Evolutionary conservation across 2,888 invertebrate species (phyloP).

Genomic region (Rhopalosiphum nymphaeae): DNA sequence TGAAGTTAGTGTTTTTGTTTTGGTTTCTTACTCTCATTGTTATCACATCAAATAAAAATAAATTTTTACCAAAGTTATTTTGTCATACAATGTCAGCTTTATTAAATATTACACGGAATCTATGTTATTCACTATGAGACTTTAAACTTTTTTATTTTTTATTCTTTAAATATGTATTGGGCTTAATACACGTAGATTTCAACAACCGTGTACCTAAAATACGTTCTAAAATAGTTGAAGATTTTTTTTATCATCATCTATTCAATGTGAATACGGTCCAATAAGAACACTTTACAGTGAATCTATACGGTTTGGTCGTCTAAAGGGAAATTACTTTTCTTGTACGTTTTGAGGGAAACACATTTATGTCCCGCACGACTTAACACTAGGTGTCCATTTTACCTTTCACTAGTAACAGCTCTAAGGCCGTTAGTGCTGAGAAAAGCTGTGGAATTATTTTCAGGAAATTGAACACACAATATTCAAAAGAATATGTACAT

Average conservation of each 20-base stretch:
- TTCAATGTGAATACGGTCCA: not conserved
- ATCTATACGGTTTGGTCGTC: slow-evolving; percentile 19
- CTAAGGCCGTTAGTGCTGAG: not conserved
- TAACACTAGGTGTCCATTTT: slow-evolving; percentile 43
- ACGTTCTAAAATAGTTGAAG: not conserved
- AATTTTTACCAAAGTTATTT: not conserved
- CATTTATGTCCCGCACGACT: slow-evolving; percentile 46
- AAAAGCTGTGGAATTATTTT: slow-evolving; percentile 45
- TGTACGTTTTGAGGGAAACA: slow-evolving; percentile 43
- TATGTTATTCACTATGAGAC: not conserved
- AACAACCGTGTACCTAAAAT: not conserved
- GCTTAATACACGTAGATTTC: not conserved
- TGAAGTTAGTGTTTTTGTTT: not conserved
- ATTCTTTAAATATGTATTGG: not conserved
- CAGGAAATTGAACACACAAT: slow-evolving; percentile 41
- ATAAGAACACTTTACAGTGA: slow-evolving; percentile 23
- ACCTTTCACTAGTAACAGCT: slow-evolving; percentile 32
- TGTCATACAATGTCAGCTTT: not conserved
- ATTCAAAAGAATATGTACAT: slow-evolving; percentile 49
- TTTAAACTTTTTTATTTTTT: not conserved
- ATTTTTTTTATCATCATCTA: slow-evolving; percentile 33
- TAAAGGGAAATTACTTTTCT: slow-evolving; percentile 57
- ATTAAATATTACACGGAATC: not conserved
- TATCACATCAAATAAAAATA: not conserved
- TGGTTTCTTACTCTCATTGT: not conserved